phyloP scores from a whole-genome alignment of 2,888 invertebrate genomes.

The Lycocerus yunnanus region DNA sequence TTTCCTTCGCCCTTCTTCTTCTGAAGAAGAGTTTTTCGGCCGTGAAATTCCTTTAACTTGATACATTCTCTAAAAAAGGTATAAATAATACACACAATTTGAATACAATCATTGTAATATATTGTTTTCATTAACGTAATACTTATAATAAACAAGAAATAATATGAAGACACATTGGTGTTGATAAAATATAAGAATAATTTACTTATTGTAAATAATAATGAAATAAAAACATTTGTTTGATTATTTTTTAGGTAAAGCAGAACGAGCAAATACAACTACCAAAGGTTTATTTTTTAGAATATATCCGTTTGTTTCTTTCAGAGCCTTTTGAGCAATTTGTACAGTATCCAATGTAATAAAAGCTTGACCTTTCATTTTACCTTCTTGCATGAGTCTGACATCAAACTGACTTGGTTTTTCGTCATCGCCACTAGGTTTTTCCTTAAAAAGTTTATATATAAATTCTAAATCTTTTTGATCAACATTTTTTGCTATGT shows the following conservation, averaged over 20 bases:
- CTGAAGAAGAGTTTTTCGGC: too few relatives aligned
- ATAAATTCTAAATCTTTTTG: conserved; percentile 75
- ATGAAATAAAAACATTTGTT: background rate
- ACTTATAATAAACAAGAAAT: background rate
- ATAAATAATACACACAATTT: too few relatives aligned
- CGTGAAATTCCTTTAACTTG: too few relatives aligned
- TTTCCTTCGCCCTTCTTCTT: too few relatives aligned
- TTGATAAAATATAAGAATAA: background rate
- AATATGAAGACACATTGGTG: background rate
- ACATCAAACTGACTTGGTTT: conserved; percentile 63
- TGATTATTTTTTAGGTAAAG: conserved; percentile 32
- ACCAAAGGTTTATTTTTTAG: conserved; percentile 89
- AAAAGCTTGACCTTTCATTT: conserved; percentile 97
- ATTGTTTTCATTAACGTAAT: too few relatives aligned
- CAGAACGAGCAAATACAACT: conserved; percentile 78
- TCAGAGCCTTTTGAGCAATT: conserved; percentile 74
- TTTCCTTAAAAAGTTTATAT: conserved; percentile 68
- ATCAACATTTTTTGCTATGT: conserved; percentile 81
- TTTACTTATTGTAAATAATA: too few relatives aligned
- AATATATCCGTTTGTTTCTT: conserved; percentile 86
- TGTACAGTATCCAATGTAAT: conserved; percentile 76
- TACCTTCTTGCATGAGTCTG: conserved; percentile 88
- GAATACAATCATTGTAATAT: too few relatives aligned
- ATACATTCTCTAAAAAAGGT: too few relatives aligned
- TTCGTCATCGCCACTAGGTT: conserved; percentile 42